Evolutionary conservation across 2,113 vertebrate genomes (phyloP).

Genomic region (Gasterosteus nipponicus): DNA sequence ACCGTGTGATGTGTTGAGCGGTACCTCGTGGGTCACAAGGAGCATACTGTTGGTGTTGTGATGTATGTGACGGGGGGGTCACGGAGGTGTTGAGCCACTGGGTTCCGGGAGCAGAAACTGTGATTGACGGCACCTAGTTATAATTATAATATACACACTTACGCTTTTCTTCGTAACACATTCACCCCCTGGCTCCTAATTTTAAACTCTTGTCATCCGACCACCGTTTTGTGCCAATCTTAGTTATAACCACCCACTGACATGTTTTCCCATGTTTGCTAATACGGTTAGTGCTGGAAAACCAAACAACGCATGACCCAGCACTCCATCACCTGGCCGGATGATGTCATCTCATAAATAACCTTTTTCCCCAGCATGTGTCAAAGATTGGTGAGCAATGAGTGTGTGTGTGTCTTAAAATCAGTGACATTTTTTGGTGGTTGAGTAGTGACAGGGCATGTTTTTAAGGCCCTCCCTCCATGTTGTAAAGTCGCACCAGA

Average conservation of each 20-base stretch:
- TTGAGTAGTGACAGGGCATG: constrained; percentile 62
- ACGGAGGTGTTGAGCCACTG: constrained; percentile 33
- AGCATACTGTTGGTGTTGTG: constrained; percentile 35
- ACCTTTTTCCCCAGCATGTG: constrained; percentile 23
- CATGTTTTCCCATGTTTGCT: constrained; percentile 67
- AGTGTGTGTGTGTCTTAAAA: constrained; percentile 32
- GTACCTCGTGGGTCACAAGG: constrained; percentile 35
- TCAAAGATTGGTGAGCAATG: constrained; percentile 34
- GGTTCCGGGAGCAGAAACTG: too few species aligned
- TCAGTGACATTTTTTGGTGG: constrained; percentile 53
- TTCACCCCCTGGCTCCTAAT: constrained; percentile 32
- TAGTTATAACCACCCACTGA: constrained; percentile 41
- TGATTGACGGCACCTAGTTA: too few species aligned
- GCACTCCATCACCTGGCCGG: constrained; percentile 68
- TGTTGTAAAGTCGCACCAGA: constrained; percentile 73
- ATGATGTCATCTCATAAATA: constrained; percentile 68
- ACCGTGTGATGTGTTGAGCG: constrained; percentile 28
- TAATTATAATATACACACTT: too few species aligned
- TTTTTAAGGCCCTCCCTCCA: constrained; percentile 55
- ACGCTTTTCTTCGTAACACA: background rate
- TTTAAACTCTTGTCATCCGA: constrained; percentile 21
- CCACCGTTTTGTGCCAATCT: constrained; percentile 9
- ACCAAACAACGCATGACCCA: constrained; percentile 64
- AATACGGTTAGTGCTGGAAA: constrained; percentile 67
- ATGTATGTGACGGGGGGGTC: constrained; percentile 25